Base-by-base conservation (phyloP, 2,113 vertebrate species). In the Athene noctua region DNA sequence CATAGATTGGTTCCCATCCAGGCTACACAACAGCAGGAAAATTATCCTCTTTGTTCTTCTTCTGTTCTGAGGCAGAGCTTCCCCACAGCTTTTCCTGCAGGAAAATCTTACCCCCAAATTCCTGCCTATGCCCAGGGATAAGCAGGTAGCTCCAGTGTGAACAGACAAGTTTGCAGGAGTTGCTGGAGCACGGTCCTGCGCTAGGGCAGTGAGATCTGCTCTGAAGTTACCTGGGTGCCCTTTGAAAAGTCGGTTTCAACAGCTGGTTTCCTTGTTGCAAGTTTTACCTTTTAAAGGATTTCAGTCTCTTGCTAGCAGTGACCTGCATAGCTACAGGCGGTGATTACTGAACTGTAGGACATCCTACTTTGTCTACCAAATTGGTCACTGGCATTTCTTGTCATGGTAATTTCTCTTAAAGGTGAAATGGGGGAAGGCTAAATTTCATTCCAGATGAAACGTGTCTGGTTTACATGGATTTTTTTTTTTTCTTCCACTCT, bases 361-460 rank as follows among this genome's bases (percentile, higher is more conserved):
- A 46, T 65, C 62, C 95, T 91, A 74, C 89, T 94, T 95, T 95
- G 95, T 30, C 92, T 96, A 79, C 91, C 92, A 95, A 95, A 96
- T 91, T 70, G 85, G 78, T 85, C 91, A 51, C 86, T 95, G 87
- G 89, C 84, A 55, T 82, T 97, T 97, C 93, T 96, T 97, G 94
- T 97, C 74, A 91, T 96, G 95, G 77, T 94, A 92, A 97, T 97
- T 94, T 72, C 84, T 65, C 32, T 14, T 82, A 25, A 75, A 94
- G 80, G 66, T 71, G 66, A 83, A 75, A 88, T 34, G 46, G 0
- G 2, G 46, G 40, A 70, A 88, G 62, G 62, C 32, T 86, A 67
- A 34, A 59, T 86, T 90, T 87, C 27, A 55, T 86, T 94, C 44
- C 46, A 30, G 40, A 15, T 63, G 5, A 87, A 78, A 70, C 18